phyloP scores from a whole-genome alignment of 2,888 invertebrate species.

The Spicauda simplicius region DNA sequence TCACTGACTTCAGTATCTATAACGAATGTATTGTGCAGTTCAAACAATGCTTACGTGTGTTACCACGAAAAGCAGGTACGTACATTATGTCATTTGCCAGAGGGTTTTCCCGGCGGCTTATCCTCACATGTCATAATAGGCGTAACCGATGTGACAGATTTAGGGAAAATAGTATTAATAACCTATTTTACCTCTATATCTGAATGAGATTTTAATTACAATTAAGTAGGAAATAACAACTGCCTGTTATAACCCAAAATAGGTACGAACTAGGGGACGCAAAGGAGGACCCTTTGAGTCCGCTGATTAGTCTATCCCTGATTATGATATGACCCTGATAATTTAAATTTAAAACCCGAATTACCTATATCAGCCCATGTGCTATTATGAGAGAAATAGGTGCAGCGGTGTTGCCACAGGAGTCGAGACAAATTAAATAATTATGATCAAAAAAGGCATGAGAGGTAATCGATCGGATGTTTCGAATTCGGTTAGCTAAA shows the following conservation, averaged over 20 bases:
- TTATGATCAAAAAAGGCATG: constrained; percentile 48
- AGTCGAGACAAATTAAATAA: constrained; percentile 47
- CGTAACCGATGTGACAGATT: constrained; percentile 21
- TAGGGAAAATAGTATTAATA: constrained; percentile 8
- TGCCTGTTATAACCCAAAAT: too few relatives aligned
- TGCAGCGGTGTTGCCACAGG: too few relatives aligned
- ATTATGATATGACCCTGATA: too few relatives aligned
- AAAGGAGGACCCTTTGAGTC: too few relatives aligned
- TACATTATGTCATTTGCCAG: constrained; percentile 56
- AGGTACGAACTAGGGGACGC: too few relatives aligned
- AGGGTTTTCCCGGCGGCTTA: constrained; percentile 67
- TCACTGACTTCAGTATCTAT: constrained; percentile 54
- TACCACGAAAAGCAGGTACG: constrained; percentile 64
- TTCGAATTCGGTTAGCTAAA: constrained; percentile 55
- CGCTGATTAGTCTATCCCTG: too few relatives aligned
- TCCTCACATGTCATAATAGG: constrained; percentile 40
- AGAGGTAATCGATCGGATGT: constrained; percentile 51
- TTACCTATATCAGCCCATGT: too few relatives aligned
- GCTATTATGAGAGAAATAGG: too few relatives aligned
- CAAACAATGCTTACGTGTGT: constrained; percentile 69
- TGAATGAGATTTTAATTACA: too few relatives aligned
- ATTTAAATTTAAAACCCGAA: too few relatives aligned
- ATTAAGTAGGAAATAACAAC: too few relatives aligned
- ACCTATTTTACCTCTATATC: not conserved
- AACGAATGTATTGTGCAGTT: constrained; percentile 59